phyloP scores from a whole-genome alignment of 2,888 invertebrate species.

The Trypoxylon attenuatum region DNA sequence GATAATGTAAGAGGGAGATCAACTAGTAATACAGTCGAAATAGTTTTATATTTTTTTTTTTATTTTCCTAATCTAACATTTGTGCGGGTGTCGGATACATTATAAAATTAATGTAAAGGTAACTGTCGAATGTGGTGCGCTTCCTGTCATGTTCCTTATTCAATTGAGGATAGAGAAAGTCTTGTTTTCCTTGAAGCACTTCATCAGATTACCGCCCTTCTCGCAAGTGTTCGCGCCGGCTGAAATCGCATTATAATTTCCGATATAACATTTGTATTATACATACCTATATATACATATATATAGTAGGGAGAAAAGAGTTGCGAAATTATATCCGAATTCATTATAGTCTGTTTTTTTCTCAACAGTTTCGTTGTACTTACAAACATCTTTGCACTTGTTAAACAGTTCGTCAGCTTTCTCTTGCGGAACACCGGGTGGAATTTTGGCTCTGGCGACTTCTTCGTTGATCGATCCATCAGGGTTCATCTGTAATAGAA shows the following conservation, averaged over 20 bases:
- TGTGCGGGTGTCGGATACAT: too few species aligned
- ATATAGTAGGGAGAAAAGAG: too few species aligned
- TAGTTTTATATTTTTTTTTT: too few species aligned
- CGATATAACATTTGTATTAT: neutral
- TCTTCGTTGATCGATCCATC: constrained; percentile 36
- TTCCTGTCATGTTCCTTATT: neutral
- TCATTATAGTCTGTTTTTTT: too few species aligned
- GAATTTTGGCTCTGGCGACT: constrained; percentile 9
- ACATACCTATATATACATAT: neutral
- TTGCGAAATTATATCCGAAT: too few species aligned
- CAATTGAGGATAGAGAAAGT: neutral
- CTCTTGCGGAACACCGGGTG: constrained; percentile 15
- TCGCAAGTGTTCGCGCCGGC: constrained; percentile 22
- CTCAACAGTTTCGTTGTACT: too few species aligned
- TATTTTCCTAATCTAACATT: too few species aligned
- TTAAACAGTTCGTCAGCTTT: constrained; percentile 14
- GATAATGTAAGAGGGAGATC: too few species aligned
- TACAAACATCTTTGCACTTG: constrained; percentile 24
- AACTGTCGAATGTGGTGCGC: neutral
- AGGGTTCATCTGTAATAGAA: constrained; percentile 20
- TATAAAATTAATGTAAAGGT: too few species aligned
- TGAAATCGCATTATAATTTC: neutral
- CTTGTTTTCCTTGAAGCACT: constrained; percentile 24
- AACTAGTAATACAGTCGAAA: too few species aligned
- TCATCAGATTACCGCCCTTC: constrained; percentile 20